Percentiles rank a stretch among this genome's conserved stretches.
phyloP scores from a whole-genome alignment of 2,797 vertebrate species.

The Ctenopoma multispine region DNA sequence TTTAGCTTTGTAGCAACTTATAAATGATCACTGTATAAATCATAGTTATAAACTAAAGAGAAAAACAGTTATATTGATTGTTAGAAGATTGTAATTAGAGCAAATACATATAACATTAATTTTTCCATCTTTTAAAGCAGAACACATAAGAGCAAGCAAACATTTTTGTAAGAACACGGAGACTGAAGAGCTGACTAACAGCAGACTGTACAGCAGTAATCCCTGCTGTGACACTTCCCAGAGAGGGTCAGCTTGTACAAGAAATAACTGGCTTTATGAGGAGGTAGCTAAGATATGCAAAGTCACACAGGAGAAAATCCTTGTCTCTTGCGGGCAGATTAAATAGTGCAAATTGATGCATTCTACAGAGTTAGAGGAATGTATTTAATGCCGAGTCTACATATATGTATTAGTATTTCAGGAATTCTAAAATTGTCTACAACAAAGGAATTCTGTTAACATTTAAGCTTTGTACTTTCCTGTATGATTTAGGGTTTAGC shows the following conservation, averaged over 20 bases:
- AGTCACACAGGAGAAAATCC: slow-evolving; percentile 73
- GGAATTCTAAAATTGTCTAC: slow-evolving; percentile 3
- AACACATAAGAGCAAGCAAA: slow-evolving; percentile 12
- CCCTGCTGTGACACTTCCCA: slow-evolving; percentile 40
- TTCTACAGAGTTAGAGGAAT: slow-evolving; percentile 57
- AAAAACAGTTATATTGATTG: not conserved
- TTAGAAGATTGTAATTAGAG: not conserved
- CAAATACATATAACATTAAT: not conserved
- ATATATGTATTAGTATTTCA: slow-evolving; percentile 33
- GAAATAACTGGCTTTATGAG: slow-evolving; percentile 50
- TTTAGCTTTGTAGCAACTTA: not conserved
- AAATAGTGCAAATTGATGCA: slow-evolving; percentile 58
- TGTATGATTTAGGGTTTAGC: not conserved
- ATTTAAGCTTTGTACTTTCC: not conserved
- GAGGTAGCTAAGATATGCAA: slow-evolving; percentile 72
- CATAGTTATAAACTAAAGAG: not conserved
- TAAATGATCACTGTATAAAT: not conserved
- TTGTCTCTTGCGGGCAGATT: slow-evolving; percentile 61
- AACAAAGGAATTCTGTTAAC: slow-evolving; percentile 1
- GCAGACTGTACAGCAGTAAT: slow-evolving; percentile 35
- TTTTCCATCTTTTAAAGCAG: not conserved
- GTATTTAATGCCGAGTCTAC: slow-evolving; percentile 41
- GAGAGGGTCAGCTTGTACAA: slow-evolving; percentile 56
- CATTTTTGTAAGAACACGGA: not conserved
- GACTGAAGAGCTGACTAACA: slow-evolving; percentile 19